A percentile compares a stretch with the other conserved stretches of the same genome.
phyloP scores from a whole-genome alignment of 2,888 invertebrate genomes.

The Drosophila tripunctata region DNA sequence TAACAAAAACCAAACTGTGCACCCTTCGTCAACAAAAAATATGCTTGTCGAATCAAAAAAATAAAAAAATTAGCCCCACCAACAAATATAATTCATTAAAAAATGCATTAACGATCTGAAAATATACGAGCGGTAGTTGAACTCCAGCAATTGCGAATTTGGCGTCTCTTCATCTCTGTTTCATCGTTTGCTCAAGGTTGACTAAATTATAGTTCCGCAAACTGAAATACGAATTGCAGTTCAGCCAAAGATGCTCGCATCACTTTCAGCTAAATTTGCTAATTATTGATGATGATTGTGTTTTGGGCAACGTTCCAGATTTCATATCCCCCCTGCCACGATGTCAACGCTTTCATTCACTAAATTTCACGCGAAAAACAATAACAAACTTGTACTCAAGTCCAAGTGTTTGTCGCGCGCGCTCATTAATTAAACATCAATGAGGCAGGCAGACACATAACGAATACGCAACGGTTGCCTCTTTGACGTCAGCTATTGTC shows the following conservation, averaged over 20 bases:
- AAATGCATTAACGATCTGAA: constrained; percentile 23
- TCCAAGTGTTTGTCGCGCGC: constrained; percentile 40
- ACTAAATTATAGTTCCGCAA: constrained; percentile 5
- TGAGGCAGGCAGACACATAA: constrained; percentile 19
- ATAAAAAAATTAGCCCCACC: constrained; percentile 5
- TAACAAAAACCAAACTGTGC: constrained; percentile 17
- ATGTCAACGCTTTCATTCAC: constrained; percentile 55
- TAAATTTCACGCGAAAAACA: constrained; percentile 51
- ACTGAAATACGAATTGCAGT: not conserved
- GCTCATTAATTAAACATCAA: constrained; percentile 53
- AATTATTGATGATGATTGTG: not conserved
- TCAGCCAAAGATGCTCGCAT: not conserved
- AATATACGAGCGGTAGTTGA: constrained; percentile 42
- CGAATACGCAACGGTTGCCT: constrained; percentile 31
- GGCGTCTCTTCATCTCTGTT: not conserved
- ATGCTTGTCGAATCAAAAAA: constrained; percentile 41
- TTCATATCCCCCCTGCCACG: constrained; percentile 15
- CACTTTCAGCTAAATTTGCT: not conserved
- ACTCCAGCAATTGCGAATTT: constrained; percentile 25
- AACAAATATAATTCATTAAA: constrained; percentile 27
- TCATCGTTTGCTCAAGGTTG: not conserved
- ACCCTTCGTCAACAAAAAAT: constrained; percentile 46
- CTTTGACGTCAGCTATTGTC: constrained; percentile 38
- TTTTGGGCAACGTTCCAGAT: constrained; percentile 1
- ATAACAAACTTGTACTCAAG: constrained; percentile 29